Evolutionary conservation across 2,888 invertebrate genomes (phyloP).

Genomic region (Ligdia adustata): DNA sequence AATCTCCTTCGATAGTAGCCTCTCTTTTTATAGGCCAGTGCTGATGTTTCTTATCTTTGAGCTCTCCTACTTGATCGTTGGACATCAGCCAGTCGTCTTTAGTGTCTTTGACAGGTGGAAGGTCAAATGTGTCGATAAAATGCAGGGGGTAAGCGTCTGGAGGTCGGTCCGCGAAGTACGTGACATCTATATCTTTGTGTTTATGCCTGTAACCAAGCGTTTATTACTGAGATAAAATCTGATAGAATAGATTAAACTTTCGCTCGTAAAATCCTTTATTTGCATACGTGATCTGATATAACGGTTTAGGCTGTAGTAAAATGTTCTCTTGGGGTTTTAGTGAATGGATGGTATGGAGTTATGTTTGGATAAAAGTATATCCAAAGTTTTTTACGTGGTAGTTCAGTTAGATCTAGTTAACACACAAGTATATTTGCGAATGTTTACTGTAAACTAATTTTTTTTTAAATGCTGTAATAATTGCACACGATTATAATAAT

Average conservation of each 20-base stretch:
- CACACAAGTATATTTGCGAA: too few relatives aligned
- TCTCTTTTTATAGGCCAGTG: slow-evolving; percentile 94
- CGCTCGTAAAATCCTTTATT: slow-evolving; percentile 9
- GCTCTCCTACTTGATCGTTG: slow-evolving; percentile 67
- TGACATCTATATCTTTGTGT: slow-evolving; percentile 58
- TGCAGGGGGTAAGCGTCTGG: slow-evolving; percentile 48
- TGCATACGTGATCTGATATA: slow-evolving; percentile 12
- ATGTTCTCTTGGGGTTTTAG: neutral
- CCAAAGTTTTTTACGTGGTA: too few relatives aligned
- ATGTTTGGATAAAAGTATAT: too few relatives aligned
- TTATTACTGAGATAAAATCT: slow-evolving; percentile 7
- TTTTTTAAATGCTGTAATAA: too few relatives aligned
- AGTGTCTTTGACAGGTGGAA: slow-evolving; percentile 47
- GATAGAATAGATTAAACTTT: slow-evolving; percentile 9
- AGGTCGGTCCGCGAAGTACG: slow-evolving; percentile 45
- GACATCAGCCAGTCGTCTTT: slow-evolving; percentile 70
- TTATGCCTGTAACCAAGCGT: slow-evolving; percentile 49
- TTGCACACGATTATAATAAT: too few relatives aligned
- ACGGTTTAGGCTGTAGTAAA: slow-evolving; percentile 1
- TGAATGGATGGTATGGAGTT: too few relatives aligned
- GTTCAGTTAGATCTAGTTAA: too few relatives aligned
- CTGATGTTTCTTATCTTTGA: slow-evolving; percentile 68
- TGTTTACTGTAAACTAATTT: too few relatives aligned
- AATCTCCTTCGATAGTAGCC: slow-evolving; percentile 93
- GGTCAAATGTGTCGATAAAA: slow-evolving; percentile 49